Evolutionary conservation across 2,888 invertebrate species (phyloP).

Genomic region (Phrixothrix hirtus): DNA sequence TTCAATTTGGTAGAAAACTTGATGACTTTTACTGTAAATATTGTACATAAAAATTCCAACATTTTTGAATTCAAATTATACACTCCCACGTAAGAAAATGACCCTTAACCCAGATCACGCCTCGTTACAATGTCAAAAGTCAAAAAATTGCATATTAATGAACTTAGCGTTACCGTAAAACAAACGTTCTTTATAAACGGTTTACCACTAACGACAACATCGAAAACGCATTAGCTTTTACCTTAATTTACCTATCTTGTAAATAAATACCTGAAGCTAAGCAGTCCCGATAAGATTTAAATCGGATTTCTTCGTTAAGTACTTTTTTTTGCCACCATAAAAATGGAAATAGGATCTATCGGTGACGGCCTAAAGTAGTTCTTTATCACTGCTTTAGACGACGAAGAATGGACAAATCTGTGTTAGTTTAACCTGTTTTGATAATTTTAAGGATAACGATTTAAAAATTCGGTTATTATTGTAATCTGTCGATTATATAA

Average conservation of each 20-base stretch:
- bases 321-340: no score
- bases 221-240: not conserved
- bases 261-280: not conserved
- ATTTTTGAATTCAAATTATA: no score
- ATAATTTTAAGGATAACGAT: not conserved
- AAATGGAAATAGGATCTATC: not conserved
- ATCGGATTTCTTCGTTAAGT: no score
- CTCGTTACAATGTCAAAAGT: no score
- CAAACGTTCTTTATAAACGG: not conserved
- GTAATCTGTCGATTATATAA: not conserved
- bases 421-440: not conserved
- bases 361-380: not conserved
- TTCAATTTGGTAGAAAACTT: not conserved
- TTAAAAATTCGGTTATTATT: not conserved
- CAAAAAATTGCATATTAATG: not conserved
- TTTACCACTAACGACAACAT: no score
- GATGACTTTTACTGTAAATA: not conserved
- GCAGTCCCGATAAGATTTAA: not conserved
- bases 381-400: not conserved
- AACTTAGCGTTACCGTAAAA: not conserved
- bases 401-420: no score
- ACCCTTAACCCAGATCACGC: no score
- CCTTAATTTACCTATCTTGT: not conserved
- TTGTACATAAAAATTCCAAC: no score
- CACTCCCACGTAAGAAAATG: no score